Evolutionary conservation across 2,888 invertebrate species (phyloP).

Genomic region (Timandra comae): DNA sequence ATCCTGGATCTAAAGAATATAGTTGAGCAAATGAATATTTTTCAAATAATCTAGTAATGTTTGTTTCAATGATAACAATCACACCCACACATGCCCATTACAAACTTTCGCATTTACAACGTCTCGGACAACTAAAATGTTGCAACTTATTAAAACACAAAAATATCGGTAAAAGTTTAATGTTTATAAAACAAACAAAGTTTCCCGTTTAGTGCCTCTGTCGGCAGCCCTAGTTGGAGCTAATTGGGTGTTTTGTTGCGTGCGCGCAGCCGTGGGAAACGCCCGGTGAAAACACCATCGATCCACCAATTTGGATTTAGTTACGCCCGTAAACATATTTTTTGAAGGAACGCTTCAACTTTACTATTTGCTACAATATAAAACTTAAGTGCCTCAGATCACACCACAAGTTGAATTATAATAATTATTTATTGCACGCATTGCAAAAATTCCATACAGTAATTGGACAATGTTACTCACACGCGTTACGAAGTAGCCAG

Average conservation of each 20-base stretch:
- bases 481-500: too few species aligned
- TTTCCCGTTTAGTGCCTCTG: conserved; percentile 15
- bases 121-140: too few species aligned
- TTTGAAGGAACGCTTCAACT: conserved; percentile 1
- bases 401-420: conserved; percentile 12
- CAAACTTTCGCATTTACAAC: too few species aligned
- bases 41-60: too few species aligned
- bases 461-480: too few species aligned
- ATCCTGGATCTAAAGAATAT: too few species aligned
- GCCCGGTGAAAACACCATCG: conserved; percentile 52
- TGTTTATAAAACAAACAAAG: background rate
- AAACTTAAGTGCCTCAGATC: conserved; percentile 17
- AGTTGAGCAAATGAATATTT: too few species aligned
- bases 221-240: conserved; percentile 20
- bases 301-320: conserved; percentile 51
- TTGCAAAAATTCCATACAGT: conserved; percentile 1
- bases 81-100: too few species aligned
- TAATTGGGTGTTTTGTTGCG: conserved; percentile 54
- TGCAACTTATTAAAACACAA: too few species aligned
- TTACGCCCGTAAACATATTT: conserved; percentile 36
- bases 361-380: conserved; percentile 18
- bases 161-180: too few species aligned
- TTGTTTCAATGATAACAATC: too few species aligned
- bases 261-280: conserved; percentile 64
- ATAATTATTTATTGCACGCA: conserved; percentile 12